phyloP scores from a whole-genome alignment of 2,113 vertebrate genomes.

The Semnornis frantzii region DNA sequence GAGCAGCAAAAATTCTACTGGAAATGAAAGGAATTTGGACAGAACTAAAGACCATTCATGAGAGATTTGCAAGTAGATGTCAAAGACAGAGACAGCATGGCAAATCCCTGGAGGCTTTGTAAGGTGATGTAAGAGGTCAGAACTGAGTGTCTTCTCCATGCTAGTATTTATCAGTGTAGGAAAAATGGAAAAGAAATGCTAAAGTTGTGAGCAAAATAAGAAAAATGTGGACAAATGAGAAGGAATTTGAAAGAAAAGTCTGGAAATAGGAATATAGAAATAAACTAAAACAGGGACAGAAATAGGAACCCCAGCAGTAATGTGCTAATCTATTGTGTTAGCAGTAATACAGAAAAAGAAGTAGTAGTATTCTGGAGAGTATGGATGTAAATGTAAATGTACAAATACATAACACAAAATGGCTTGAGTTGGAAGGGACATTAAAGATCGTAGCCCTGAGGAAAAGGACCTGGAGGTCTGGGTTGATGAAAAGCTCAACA shows the following conservation, averaged over 20 bases:
- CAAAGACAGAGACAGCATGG: neutral
- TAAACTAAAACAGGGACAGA: neutral
- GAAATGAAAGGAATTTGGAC: neutral
- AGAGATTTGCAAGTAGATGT: conserved; percentile 7
- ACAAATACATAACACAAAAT: neutral
- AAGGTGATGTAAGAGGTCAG: neutral
- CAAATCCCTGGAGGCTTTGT: neutral
- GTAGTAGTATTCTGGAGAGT: neutral
- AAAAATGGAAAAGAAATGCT: neutral
- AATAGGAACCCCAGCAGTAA: neutral
- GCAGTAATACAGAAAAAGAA: neutral
- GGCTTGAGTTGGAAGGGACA: no score
- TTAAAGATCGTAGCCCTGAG: no score
- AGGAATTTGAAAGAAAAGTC: neutral
- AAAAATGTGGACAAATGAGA: neutral
- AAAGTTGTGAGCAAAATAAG: neutral
- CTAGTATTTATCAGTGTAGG: neutral
- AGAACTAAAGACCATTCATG: neutral
- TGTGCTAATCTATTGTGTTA: neutral
- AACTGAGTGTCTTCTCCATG: neutral
- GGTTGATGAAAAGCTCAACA: no score
- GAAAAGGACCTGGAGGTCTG: no score
- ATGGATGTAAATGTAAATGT: neutral
- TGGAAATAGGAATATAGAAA: neutral
- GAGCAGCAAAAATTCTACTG: neutral